A percentile compares a stretch with the other conserved stretches of the same genome.
These are phyloP conservation scores for Pachypeltis micranthus DNA, from an alignment of 1,140 invertebrate genomes.

Conservation along the genomic window DNA sequence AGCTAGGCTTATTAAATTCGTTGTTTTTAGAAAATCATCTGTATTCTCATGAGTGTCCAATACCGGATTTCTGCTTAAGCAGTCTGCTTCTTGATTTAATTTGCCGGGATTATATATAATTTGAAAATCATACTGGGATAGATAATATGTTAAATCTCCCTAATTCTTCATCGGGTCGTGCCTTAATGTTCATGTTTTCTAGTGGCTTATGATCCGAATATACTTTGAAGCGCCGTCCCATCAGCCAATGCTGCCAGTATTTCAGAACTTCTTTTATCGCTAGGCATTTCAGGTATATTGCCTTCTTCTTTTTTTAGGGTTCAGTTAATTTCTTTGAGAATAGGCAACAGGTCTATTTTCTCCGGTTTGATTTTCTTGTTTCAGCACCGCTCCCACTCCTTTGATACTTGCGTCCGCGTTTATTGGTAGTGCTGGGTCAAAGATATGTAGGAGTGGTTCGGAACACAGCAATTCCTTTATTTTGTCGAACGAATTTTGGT, in stretches of 20 bases:
- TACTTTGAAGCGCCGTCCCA: constrained; percentile 30
- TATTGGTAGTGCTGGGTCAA: constrained; percentile 15
- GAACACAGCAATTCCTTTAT: constrained; percentile 33
- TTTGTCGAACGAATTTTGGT: constrained; percentile 31
- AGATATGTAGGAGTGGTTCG: constrained; percentile 31
- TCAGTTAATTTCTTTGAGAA: constrained; percentile 29
- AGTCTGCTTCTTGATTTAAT: constrained; percentile 18
- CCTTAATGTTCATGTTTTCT: constrained; percentile 34
- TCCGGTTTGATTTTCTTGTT: constrained; percentile 28
- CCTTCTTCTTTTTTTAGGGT: constrained; percentile 31
- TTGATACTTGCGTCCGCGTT: constrained; percentile 29
- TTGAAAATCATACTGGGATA: constrained; percentile 32
- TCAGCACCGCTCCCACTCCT: too few relatives aligned
- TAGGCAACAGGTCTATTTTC: constrained; percentile 30
- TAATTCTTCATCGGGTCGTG: constrained; percentile 32
- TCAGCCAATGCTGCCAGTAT: neutral
- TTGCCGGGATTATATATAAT: constrained; percentile 26
- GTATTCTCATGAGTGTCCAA: neutral
- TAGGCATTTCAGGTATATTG: constrained; percentile 32
- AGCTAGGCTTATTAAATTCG: constrained; percentile 3
- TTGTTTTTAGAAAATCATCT: constrained; percentile 1
- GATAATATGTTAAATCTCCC: constrained; percentile 33
- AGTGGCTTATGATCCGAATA: constrained; percentile 36
- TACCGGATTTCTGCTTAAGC: too few relatives aligned
- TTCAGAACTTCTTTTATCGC: constrained; percentile 37